These are phyloP conservation scores for Manis crassicaudata DNA, from an alignment of 2,797 vertebrate species.

Conservation along the genomic window DNA sequence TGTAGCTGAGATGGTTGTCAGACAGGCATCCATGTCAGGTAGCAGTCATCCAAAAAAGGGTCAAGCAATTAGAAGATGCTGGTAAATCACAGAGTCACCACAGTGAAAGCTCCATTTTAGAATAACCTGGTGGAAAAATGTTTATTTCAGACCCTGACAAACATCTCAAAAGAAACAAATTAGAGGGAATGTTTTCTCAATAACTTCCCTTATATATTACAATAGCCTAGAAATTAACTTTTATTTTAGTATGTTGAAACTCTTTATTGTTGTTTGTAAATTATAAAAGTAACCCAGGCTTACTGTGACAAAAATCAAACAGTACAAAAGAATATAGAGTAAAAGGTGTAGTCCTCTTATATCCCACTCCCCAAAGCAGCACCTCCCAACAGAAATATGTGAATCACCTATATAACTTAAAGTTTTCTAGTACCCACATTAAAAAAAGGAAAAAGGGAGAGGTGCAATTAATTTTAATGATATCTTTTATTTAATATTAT, in stretches of 20 bases:
- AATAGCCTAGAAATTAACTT: not conserved
- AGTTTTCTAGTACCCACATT: not conserved
- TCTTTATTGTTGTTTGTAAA: not conserved
- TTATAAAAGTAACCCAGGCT: not conserved
- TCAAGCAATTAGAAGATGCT: conserved; percentile 41
- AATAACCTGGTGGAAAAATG: not conserved
- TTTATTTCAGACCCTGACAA: conserved; percentile 30
- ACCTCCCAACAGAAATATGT: not conserved
- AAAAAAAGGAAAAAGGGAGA: not conserved
- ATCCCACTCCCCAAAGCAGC: not conserved
- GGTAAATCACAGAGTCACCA: conserved; percentile 46
- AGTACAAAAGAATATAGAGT: not conserved
- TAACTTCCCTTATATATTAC: not conserved
- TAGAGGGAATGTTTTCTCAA: not conserved
- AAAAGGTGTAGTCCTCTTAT: not conserved
- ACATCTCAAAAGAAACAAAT: not conserved
- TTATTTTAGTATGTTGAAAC: not conserved
- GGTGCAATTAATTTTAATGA: not conserved
- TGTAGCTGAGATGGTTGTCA: conserved; percentile 63
- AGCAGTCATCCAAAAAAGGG: conserved; percentile 1
- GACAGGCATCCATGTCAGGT: conserved; percentile 11
- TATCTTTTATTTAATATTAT: conserved; percentile 8
- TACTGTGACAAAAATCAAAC: not conserved
- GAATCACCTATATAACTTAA: not conserved
- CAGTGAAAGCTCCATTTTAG: not conserved